Evolutionary conservation across 2,888 invertebrate genomes (phyloP).

Genomic region (Tolmerus cingulatus): DNA sequence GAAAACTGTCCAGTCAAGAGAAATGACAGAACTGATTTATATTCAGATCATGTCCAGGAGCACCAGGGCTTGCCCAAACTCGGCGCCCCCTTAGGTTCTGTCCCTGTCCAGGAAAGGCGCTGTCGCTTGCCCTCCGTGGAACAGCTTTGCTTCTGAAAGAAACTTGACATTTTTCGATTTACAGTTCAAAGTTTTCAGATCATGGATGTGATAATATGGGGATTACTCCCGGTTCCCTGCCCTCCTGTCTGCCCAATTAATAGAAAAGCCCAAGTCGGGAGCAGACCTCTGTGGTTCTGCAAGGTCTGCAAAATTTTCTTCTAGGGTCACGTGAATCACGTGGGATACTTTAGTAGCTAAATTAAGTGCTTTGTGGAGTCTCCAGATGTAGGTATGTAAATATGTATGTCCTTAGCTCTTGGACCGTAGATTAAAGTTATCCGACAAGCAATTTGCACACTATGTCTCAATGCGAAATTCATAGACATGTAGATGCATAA

Average conservation of each 20-base stretch:
- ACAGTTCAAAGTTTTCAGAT: conserved; percentile 30
- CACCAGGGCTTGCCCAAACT: conserved; percentile 16
- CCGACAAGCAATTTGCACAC: not conserved
- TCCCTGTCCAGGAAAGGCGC: not conserved
- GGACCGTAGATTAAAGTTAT: not conserved
- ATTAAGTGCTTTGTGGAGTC: not conserved
- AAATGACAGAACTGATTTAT: conserved; percentile 45
- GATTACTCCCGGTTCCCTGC: not conserved
- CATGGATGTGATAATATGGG: conserved; percentile 24
- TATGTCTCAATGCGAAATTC: not conserved
- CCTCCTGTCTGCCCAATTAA: not conserved
- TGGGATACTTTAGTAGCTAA: not conserved
- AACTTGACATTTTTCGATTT: conserved; percentile 30
- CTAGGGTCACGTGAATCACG: not conserved
- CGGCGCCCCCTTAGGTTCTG: not conserved
- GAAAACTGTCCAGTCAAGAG: conserved; percentile 44
- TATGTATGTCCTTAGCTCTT: not conserved
- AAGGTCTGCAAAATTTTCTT: not conserved
- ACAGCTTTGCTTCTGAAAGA: conserved; percentile 17
- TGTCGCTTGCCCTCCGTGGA: not conserved
- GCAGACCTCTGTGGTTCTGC: not conserved
- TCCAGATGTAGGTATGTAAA: not conserved
- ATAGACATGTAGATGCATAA: not conserved
- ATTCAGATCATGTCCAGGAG: conserved; percentile 38
- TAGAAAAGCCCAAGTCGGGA: not conserved